Evolutionary conservation across 1,140 invertebrate genomes (phyloP), one percentile per base, ranked within the genome.

Genomic region (Harpegnathos saltator): DNA sequence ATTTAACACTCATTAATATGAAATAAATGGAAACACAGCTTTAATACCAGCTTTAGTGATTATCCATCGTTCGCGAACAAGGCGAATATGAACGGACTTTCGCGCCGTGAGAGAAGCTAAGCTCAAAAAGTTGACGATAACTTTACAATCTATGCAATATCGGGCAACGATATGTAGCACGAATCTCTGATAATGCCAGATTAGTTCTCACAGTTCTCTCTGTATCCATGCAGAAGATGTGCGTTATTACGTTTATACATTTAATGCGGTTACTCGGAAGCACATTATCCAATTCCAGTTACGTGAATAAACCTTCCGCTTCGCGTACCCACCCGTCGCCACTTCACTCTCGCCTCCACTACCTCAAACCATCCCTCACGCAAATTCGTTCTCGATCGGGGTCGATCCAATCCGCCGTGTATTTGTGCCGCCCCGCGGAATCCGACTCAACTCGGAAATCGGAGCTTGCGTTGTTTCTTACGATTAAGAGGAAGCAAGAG

Each of bases 261-360:
- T 69, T 82, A 89, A 85, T 87, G 69, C 75, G 59, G 50, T 62
- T 83, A 71, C 71, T 72, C 48, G 81, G 68, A 80, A 90, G n/a
- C 72, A 80, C 68, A 72, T 54, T 87, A 87, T 89, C 82, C 83
- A 83, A 83, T 88, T 88, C 77, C 87, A 77, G 71, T 85, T 85
- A 89, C 78, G 22, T 56, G 82, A 63, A 83, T 89, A 83, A 85
- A 87, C 71, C 78, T 69, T 56, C 61, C 22, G 44, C 59, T 81
- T 38, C 56, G 24, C 56, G 24, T 56, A 59, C 54, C 63, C 50
- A 44, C 63, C 65, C 29, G 29, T 33, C 29, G 29, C 29, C 29
- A 33, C 29, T n/a, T n/a, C n/a, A n/a, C n/a, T n/a, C n/a, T n/a
- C n/a, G n/a, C n/a, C n/a, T n/a, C 29, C 29, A 22, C n/a, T 24